phyloP scores from a whole-genome alignment of 2,888 invertebrate species.

The Cantharis flavilabris region DNA sequence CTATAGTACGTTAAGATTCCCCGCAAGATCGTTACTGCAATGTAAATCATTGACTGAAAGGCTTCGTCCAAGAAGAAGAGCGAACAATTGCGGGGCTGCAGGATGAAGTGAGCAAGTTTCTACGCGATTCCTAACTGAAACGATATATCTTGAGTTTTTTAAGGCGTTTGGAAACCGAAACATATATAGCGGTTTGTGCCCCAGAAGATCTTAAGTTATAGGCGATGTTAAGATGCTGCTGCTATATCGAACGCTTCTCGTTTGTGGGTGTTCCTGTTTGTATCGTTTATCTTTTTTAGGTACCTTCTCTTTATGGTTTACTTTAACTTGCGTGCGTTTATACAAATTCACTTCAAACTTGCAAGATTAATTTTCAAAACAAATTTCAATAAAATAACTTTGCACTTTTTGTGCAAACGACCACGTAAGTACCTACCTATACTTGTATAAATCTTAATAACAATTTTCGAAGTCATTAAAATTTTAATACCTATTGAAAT shows the following conservation, averaged over 20 bases:
- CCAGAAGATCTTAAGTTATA: constrained; percentile 50
- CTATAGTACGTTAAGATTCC: constrained; percentile 20
- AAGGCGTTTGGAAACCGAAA: constrained; percentile 53
- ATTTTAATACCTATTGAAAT: background rate
- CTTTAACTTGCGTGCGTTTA: constrained; percentile 6
- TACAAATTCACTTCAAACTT: constrained; percentile 16
- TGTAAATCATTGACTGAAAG: constrained; percentile 33
- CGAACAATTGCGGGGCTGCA: constrained; percentile 4
- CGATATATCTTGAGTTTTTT: constrained; percentile 52
- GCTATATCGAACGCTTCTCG: constrained; percentile 9
- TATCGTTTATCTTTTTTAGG: constrained; percentile 25
- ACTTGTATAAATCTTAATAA: background rate
- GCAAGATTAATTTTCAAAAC: background rate
- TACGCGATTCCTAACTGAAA: constrained; percentile 45
- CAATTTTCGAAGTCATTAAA: background rate
- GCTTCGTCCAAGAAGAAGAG: constrained; percentile 24
- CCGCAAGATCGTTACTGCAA: constrained; percentile 26
- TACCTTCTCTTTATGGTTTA: constrained; percentile 13
- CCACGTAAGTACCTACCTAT: background rate
- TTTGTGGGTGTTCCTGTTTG: constrained; percentile 15
- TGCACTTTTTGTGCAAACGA: background rate
- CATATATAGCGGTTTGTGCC: constrained; percentile 55
- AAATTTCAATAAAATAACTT: background rate
- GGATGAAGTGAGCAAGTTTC: constrained; percentile 24
- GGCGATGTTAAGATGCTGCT: constrained; percentile 32